A percentile compares a stretch with the other conserved stretches of the same genome.
phyloP scores from a whole-genome alignment of 2,797 vertebrate genomes.

The Alosa sapidissima region DNA sequence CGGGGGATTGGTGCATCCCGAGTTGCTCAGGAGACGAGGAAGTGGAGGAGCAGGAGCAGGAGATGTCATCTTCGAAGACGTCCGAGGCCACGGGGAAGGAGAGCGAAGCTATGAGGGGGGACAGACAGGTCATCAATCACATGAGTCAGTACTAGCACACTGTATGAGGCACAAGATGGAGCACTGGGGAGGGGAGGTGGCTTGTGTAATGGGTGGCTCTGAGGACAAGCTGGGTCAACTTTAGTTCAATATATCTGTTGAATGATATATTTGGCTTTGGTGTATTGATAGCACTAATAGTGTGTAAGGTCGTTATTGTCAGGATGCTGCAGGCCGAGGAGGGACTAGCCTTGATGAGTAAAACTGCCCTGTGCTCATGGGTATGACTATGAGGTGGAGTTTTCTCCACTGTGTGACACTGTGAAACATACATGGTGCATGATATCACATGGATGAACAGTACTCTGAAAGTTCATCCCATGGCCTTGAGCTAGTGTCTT shows the following conservation, averaged over 20 bases:
- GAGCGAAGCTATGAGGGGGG: constrained; percentile 59
- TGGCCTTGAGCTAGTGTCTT: neutral
- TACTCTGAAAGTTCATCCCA: neutral
- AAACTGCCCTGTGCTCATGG: neutral
- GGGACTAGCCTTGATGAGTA: too few species aligned
- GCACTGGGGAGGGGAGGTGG: neutral
- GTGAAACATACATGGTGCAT: neutral
- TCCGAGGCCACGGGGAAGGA: constrained; percentile 68
- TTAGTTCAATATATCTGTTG: neutral
- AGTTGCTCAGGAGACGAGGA: constrained; percentile 72
- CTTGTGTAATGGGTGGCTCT: neutral
- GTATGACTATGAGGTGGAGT: neutral
- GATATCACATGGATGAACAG: neutral
- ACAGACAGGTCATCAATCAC: constrained; percentile 32
- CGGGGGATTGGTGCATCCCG: constrained; percentile 63
- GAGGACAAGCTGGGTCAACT: neutral
- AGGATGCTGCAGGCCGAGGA: too few species aligned
- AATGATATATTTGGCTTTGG: neutral
- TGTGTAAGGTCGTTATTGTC: too few species aligned
- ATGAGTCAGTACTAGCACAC: neutral
- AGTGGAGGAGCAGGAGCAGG: constrained; percentile 72
- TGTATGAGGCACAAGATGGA: neutral
- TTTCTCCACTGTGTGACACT: neutral
- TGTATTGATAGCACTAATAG: too few species aligned
- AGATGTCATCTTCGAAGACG: constrained; percentile 83